phyloP scores from a whole-genome alignment of 37 sponge, comb jelly and placozoan species.

The Amphimedon queenslandica region DNA sequence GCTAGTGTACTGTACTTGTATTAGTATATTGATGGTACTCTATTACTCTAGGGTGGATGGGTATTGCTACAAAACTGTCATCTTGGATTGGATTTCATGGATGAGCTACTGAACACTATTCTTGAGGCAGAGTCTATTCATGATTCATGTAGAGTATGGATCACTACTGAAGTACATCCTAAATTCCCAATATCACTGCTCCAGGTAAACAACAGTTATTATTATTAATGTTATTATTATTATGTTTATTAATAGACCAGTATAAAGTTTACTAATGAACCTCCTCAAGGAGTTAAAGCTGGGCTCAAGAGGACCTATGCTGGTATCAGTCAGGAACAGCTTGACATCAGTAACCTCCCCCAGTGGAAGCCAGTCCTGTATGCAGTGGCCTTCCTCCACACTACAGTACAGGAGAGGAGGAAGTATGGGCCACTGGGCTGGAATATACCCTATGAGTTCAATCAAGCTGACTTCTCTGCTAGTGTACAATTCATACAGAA shows the following conservation, averaged over 20 bases:
- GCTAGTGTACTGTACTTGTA: not conserved
- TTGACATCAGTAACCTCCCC: conserved; percentile 81
- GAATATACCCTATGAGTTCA: conserved; percentile 99
- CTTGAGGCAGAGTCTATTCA: conserved; percentile 74
- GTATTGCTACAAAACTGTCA: conserved; percentile 96
- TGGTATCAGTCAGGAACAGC: conserved; percentile 87
- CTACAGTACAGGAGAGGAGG: conserved; percentile 94
- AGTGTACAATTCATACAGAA: conserved; percentile 98
- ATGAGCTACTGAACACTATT: conserved; percentile 84
- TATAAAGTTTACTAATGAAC: conserved; percentile 97
- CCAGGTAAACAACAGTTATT: too few species aligned
- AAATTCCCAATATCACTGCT: conserved; percentile 94
- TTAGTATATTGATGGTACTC: not conserved
- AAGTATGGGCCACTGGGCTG: conserved; percentile 99
- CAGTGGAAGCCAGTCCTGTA: conserved; percentile 96
- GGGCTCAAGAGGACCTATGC: conserved; percentile 96
- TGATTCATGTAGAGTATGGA: conserved; percentile 82
- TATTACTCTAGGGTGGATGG: conserved; percentile 80
- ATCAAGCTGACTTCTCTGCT: conserved; percentile 95
- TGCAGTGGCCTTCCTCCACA: conserved; percentile 95
- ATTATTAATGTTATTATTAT: not conserved
- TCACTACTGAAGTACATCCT: conserved; percentile 96
- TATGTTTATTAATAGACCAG: conserved; percentile 40
- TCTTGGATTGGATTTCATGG: conserved; percentile 93
- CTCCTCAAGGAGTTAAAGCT: conserved; percentile 94